Evolutionary conservation across 2,797 vertebrate species (phyloP), one percentile per base, ranked within the genome.

Genomic region (Sebastes goodei): DNA sequence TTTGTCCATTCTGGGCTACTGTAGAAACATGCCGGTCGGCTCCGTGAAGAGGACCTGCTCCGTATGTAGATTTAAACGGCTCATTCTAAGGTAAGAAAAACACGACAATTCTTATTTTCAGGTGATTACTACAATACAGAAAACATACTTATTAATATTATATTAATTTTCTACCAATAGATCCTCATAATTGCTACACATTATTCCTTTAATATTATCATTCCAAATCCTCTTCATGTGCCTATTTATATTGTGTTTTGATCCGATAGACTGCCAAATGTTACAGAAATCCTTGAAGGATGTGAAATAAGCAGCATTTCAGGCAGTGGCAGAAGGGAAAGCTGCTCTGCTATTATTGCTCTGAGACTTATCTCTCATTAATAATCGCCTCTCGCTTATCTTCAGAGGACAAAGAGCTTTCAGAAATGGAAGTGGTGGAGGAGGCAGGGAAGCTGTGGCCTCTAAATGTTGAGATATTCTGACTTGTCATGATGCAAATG

Each of bases 291-390:
- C 74, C 76, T 78, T 57, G 71, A 74, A 64, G 33, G 56, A 76
- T 42, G 64, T 85, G 62, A 78, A 84, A 87, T 68, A 76, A 81
- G 74, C 68, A 70, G 76, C 68, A 23, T 82, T 76, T 86, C 7
- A 55, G 60, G 63, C 32, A 59, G 29, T 21, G 62, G 78, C 70
- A 80, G 74, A 81, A 29, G 7, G 46, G 57, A 66, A 38, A 46
- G 76, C 79, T 78, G 71, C 17, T 67, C 59, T 65, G 66, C 61
- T 73, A 65, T 85, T 90, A 87, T 83, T 82, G 53, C 87, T 85
- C 17, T 2, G 78, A 66, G 84, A 80, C 27, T 70, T 82, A 83
- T 89, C 80, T 78, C 86, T 88, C 82, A 91, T 91, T 92, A 89
- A 87, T 88, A 20, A 53, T 21, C 81, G 33, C 23, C 63, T 71